A percentile compares a stretch with the other conserved stretches of the same genome.
phyloP scores from a whole-genome alignment of 2,888 invertebrate species.

The Petrolisthes cinctipes region DNA sequence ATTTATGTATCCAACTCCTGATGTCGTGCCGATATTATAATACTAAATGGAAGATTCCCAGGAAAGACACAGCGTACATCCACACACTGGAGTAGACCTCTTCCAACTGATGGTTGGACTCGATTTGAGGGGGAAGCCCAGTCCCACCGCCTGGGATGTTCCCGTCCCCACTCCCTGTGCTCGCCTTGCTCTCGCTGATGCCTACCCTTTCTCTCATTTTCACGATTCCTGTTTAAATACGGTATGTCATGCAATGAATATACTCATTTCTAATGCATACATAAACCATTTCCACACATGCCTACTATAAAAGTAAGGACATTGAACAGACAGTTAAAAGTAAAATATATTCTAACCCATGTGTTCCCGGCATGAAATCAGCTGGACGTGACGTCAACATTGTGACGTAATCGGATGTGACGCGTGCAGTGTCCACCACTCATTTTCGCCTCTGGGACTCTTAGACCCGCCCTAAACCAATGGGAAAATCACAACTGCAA shows the following conservation, averaged over 20 bases:
- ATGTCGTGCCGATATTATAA: constrained; percentile 21
- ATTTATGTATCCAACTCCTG: constrained; percentile 9
- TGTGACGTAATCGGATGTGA: constrained; percentile 38
- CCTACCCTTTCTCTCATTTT: constrained; percentile 7
- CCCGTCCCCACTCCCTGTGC: constrained; percentile 49
- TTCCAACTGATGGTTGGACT: constrained; percentile 35
- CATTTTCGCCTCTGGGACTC: constrained; percentile 33
- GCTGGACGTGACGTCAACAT: constrained; percentile 57
- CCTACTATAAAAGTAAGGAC: too few species aligned
- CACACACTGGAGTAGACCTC: constrained; percentile 25
- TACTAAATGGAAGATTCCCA: constrained; percentile 20
- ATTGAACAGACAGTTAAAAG: neutral
- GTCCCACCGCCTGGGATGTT: constrained; percentile 47
- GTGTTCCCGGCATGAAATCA: constrained; percentile 28
- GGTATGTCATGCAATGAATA: neutral
- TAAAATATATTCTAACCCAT: neutral
- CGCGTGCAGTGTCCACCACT: constrained; percentile 48
- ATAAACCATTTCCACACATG: too few species aligned
- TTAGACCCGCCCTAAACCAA: constrained; percentile 17
- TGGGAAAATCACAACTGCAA: constrained; percentile 21
- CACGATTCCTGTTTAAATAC: constrained; percentile 1
- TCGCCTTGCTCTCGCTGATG: neutral
- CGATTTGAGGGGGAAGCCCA: constrained; percentile 45
- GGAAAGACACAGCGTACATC: constrained; percentile 1
- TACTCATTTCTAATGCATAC: too few species aligned